These are phyloP conservation scores for Neoitamus cyanurus DNA, from an alignment of 2,888 invertebrate genomes.

Conservation along the genomic window DNA sequence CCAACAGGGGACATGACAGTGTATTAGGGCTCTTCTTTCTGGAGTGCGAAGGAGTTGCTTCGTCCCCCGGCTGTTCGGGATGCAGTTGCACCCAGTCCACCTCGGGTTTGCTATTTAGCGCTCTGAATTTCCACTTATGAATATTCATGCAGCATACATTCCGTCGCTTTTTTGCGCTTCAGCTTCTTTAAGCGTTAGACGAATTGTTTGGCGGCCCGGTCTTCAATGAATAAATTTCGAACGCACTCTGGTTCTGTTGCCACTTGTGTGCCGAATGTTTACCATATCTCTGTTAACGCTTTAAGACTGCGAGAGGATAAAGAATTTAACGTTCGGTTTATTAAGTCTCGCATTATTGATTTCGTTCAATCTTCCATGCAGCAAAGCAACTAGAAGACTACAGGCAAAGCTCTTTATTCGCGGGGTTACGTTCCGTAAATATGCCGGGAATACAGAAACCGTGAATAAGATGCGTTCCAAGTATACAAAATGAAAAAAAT, in stretches of 20 bases:
- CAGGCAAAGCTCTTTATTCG: no score
- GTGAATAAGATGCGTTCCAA: no score
- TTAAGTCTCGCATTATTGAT: no score
- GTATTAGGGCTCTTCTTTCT: slow-evolving; percentile 17
- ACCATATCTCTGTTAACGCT: not conserved
- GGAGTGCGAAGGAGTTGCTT: not conserved
- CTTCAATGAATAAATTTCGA: slow-evolving; percentile 26
- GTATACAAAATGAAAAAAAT: no score
- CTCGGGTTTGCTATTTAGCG: not conserved
- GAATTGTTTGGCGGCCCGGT: not conserved
- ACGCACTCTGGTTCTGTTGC: not conserved
- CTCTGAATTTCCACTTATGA: slow-evolving; percentile 2
- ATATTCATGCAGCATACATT: slow-evolving; percentile 38
- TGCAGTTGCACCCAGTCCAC: not conserved
- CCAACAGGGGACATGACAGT: not conserved
- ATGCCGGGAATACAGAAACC: no score
- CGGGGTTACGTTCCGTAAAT: no score
- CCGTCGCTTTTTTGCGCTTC: not conserved
- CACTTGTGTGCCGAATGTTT: not conserved
- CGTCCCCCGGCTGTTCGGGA: not conserved
- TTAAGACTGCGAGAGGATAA: no score
- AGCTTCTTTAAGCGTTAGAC: slow-evolving; percentile 12
- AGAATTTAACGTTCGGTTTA: no score
- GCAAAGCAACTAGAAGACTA: no score
- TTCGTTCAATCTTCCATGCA: no score